These are phyloP conservation scores for Alexandromys fortis DNA, from an alignment of 2,113 vertebrate genomes.

Conservation along the genomic window DNA sequence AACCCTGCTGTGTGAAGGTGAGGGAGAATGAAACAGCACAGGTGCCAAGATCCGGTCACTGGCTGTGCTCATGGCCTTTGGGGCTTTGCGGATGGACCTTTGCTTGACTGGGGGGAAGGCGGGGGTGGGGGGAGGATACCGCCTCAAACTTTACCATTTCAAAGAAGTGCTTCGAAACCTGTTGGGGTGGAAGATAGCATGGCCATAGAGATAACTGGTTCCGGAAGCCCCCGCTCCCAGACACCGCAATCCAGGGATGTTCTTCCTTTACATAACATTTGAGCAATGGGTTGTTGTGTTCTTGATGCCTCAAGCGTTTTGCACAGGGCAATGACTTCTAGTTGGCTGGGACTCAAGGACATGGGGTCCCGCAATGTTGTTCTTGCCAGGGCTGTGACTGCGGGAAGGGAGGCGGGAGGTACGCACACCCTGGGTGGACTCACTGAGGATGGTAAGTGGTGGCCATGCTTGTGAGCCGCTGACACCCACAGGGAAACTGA, in stretches of 20 bases:
- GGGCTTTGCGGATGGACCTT: slow-evolving; percentile 3
- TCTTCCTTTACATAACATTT: not conserved
- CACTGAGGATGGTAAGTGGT: not conserved
- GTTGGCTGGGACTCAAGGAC: not conserved
- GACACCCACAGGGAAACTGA: no score
- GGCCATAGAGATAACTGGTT: not conserved
- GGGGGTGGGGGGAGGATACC: not conserved
- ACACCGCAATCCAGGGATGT: not conserved
- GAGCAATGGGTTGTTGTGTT: not conserved
- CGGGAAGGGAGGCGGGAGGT: slow-evolving; percentile 87
- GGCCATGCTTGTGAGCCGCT: not conserved
- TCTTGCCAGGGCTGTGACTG: slow-evolving; percentile 92
- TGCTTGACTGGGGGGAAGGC: not conserved
- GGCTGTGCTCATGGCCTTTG: not conserved
- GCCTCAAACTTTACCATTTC: not conserved
- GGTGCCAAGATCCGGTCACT: not conserved
- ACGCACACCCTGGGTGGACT: slow-evolving; percentile 70
- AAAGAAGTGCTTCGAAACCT: not conserved
- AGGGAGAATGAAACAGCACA: not conserved
- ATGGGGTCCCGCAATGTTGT: slow-evolving; percentile 75
- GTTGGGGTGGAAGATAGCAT: not conserved
- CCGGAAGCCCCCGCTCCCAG: not conserved
- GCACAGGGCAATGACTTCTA: not conserved
- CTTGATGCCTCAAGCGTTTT: not conserved
- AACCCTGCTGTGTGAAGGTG: not conserved